These are phyloP conservation scores for Falcaria lacertinaria DNA, from an alignment of 2,888 invertebrate genomes.

Conservation along the genomic window DNA sequence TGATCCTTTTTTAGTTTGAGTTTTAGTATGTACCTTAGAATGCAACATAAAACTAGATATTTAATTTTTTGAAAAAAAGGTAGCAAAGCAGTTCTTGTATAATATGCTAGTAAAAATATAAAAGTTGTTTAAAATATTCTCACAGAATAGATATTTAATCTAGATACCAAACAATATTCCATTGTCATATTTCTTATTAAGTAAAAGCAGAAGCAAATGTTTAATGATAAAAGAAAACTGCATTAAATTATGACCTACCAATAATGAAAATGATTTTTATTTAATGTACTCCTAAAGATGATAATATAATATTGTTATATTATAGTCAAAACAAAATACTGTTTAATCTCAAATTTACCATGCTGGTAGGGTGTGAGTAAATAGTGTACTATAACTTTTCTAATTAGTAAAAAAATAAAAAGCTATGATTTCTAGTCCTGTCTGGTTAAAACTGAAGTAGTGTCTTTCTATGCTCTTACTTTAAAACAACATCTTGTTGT, in stretches of 20 bases:
- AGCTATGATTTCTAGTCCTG: too few species aligned
- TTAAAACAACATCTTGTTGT: too few species aligned
- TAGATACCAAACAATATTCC: constrained; percentile 79
- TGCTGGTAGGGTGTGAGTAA: too few species aligned
- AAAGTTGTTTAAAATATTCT: constrained; percentile 78
- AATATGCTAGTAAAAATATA: constrained; percentile 72
- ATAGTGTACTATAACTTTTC: too few species aligned
- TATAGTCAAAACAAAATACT: too few species aligned
- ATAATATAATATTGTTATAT: too few species aligned
- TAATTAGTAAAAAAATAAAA: too few species aligned
- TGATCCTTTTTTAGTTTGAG: constrained; percentile 21
- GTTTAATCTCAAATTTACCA: too few species aligned
- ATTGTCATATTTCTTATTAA: constrained; percentile 75
- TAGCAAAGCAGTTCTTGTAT: constrained; percentile 63
- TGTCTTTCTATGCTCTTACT: too few species aligned
- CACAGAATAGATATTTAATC: constrained; percentile 75
- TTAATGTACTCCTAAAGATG: constrained; percentile 16
- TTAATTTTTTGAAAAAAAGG: constrained; percentile 42
- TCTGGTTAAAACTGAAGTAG: too few species aligned
- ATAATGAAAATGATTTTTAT: constrained; percentile 66
- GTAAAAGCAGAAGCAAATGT: constrained; percentile 75
- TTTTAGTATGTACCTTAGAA: constrained; percentile 47
- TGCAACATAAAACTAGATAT: constrained; percentile 29
- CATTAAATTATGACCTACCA: constrained; percentile 80
- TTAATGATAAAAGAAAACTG: constrained; percentile 73